Evolutionary conservation across 2,113 vertebrate species (phyloP), one percentile per base, ranked within the genome.

Genomic region (Phodopus roborovskii): DNA sequence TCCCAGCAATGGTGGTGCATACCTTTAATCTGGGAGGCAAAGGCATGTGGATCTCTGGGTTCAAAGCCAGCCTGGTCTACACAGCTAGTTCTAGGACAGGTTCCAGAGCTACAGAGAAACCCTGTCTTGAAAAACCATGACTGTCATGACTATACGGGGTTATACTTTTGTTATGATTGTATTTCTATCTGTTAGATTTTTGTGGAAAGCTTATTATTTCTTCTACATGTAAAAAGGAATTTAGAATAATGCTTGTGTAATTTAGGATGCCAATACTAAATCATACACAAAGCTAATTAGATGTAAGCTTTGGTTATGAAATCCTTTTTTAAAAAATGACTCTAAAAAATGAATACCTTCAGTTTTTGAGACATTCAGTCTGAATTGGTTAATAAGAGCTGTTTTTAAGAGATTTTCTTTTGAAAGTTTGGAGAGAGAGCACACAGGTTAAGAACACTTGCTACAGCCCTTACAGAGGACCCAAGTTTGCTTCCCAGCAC

Each of bases 61-160:
- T 56, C 53, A 56, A 56, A 56, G 53, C 53, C 53, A 13, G 10
- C 53, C 53, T 56, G 53, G 11, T 56, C 53, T 56, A 56, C 53
- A 56, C 11, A 56, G 12, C 11, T 11, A 56, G 53, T 56, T 56
- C 53, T 12, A 56, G 53, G 12, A 56, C 53, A 56, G 53, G 53
- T 12, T 56, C 53, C 53, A 56, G 12, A 56, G 13, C 53, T 56
- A 56, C 53, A 56, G 53, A 56, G 53, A 56, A 53, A 56, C 53
- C 53, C 11, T 56, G 53, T 56, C 53, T 56, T 56, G 53, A 56
- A 56, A 56, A 56, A 53, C 9, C 50, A 53, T n/a, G n/a, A n/a
- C n/a, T n/a, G n/a, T 97, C 96, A 94, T 98, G 96, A 98, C 98
- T 97, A 97, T 53, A 84, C 93, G 36, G 90, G 91, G 83, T 81